Base-by-base conservation (phyloP, 2,888 invertebrate genomes). In the Nasonia oneida region DNA sequence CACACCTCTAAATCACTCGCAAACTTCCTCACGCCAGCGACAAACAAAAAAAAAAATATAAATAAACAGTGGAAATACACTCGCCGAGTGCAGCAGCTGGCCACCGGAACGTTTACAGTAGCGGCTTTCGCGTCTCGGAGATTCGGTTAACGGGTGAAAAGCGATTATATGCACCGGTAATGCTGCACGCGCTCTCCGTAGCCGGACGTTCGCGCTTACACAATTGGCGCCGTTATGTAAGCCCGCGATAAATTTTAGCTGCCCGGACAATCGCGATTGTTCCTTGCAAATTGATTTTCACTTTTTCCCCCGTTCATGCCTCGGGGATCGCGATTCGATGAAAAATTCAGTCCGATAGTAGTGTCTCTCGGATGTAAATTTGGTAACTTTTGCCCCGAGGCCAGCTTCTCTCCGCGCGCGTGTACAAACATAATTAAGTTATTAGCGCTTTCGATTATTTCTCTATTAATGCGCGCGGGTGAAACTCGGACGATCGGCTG, bases 201-300 rank as follows among this genome's bases (percentile, higher is more conserved):
- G 47, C 70, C 29, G 53, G 47, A 47, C 79, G 67, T 64, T 53
- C 29, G 67, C 39, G 61, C 84, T 87, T 85, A 81, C 83, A 85
- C 82, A 87, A 87, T 87, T 83, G 85, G 50, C 78, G n/a, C 14
- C 39, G 23, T 87, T 87, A 83, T 67, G 85, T 83, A 87, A 87
- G 70, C 10, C 29, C 33, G 53, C 81, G 81, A 87, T 85, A 85
- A 87, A 77, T 84, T 84, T 81, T 78, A 78, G 76, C 64, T 42
- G 76, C 64, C 53, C 61, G 84, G 75, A 86, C 84, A 87, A 86
- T 86, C 76, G 81, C 84, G 81, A 83, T 87, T 87, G 82, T 84
- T 87, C 64, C 75, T 81, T 79, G 84, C 74, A 86, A 87, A 87
- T 87, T 86, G 84, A 86, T 86, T 87, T 87, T 84, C 83, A 82